Evolutionary conservation across 2,113 vertebrate genomes (phyloP).

Genomic region (Trinectes maculatus): DNA sequence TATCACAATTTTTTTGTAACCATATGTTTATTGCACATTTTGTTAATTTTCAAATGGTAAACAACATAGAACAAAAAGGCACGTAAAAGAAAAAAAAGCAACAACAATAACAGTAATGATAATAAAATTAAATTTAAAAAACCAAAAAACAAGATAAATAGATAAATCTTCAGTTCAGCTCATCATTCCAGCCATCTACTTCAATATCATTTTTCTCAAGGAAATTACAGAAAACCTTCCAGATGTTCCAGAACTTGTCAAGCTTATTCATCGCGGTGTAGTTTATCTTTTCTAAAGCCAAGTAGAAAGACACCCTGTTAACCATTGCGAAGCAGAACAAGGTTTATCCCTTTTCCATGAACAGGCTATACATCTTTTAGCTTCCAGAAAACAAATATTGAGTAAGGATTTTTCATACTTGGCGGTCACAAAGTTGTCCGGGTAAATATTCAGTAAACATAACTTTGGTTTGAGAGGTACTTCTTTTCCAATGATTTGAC

Average conservation of each 20-base stretch:
- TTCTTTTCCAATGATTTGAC: background rate
- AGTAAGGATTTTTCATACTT: background rate
- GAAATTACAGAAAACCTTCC: background rate
- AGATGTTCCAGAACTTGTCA: background rate
- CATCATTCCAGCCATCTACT: background rate
- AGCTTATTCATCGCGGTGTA: background rate
- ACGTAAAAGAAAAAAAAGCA: too few relatives aligned
- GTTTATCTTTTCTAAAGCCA: background rate
- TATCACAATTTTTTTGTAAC: too few relatives aligned
- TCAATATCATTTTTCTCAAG: background rate
- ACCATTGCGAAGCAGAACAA: background rate
- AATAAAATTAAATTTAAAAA: background rate
- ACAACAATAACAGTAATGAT: too few relatives aligned
- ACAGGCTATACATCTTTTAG: background rate
- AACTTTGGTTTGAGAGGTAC: background rate
- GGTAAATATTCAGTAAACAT: background rate
- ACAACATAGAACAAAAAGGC: too few relatives aligned
- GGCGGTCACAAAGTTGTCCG: background rate
- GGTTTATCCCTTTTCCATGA: background rate
- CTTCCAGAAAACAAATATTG: background rate
- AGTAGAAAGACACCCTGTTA: background rate
- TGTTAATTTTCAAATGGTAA: too few relatives aligned
- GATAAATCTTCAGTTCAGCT: background rate
- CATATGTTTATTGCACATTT: too few relatives aligned
- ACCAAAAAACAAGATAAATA: background rate